phyloP scores from a whole-genome alignment of 2,797 vertebrate genomes.

The Girardinus metallicus region DNA sequence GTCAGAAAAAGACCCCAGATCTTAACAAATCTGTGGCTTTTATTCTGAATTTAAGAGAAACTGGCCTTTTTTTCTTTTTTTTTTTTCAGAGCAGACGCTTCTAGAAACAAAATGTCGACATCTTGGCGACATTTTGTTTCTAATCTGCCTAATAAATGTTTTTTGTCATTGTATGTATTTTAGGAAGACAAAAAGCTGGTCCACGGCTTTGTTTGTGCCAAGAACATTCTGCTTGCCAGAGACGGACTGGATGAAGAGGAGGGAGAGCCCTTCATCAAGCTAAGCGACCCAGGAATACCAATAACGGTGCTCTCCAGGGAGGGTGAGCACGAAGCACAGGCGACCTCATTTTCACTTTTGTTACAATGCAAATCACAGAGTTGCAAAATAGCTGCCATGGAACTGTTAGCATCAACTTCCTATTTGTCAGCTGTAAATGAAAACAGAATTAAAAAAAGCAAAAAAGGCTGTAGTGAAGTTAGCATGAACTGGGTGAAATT shows the following conservation, averaged over 20 bases:
- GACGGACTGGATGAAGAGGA: slow-evolving; percentile 85
- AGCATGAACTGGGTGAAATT: not conserved
- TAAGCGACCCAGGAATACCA: slow-evolving; percentile 96
- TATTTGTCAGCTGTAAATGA: slow-evolving; percentile 33
- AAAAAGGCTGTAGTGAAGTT: not conserved
- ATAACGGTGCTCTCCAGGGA: slow-evolving; percentile 92
- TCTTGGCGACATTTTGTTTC: not conserved
- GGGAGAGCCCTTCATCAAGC: slow-evolving; percentile 94
- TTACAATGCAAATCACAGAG: slow-evolving; percentile 37
- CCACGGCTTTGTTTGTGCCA: slow-evolving; percentile 94
- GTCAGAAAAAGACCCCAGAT: not conserved
- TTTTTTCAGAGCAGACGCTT: not conserved
- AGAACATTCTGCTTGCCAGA: slow-evolving; percentile 94
- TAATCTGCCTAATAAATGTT: not conserved
- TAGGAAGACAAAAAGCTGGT: slow-evolving; percentile 98
- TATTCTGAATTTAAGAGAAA: not conserved
- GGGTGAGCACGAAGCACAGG: slow-evolving; percentile 75
- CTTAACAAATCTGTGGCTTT: not conserved
- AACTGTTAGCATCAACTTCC: slow-evolving; percentile 35
- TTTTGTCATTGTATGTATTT: slow-evolving; percentile 38
- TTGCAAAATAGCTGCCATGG: slow-evolving; percentile 33
- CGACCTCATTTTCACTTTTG: not conserved
- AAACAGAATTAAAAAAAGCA: slow-evolving; percentile 14
- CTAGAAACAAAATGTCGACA: no score
- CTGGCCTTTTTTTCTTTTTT: not conserved